Conservation (phyloP, 2,888 invertebrate genomes). For the Hetaerina titia region DNA sequence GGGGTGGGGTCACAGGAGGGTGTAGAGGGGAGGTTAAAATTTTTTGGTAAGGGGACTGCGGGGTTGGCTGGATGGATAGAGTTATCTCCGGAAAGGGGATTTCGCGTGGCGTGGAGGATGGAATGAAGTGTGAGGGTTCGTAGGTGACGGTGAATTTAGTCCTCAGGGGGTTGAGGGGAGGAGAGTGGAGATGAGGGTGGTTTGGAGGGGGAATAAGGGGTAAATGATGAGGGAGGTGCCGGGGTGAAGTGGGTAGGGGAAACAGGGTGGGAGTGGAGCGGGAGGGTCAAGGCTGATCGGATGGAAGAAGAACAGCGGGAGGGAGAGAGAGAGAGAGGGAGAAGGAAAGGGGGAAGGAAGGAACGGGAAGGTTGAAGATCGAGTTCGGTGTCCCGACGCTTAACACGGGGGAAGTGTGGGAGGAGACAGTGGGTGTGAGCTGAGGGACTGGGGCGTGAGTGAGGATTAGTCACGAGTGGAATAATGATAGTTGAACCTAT, state of each 20-base stretch:
- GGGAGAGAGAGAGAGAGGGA: background rate
- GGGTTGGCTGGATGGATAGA: background rate
- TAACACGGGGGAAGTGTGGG: background rate
- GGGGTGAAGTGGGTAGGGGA: background rate
- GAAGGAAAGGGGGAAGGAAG: background rate
- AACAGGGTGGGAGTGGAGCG: background rate
- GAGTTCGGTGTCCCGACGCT: background rate
- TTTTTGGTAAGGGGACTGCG: background rate
- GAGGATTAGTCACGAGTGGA: slow-evolving; percentile 31
- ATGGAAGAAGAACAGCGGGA: background rate
- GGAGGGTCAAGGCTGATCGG: background rate
- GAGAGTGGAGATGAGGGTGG: background rate
- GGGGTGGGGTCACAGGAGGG: background rate
- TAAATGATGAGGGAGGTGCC: background rate
- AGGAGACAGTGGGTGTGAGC: background rate
- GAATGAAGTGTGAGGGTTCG: slow-evolving; percentile 27
- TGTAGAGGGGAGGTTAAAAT: background rate
- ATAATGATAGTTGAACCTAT: slow-evolving; percentile 7
- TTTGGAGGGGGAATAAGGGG: background rate
- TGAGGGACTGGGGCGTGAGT: background rate
- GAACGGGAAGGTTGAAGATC: background rate
- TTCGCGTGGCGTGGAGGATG: background rate
- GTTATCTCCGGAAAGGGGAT: background rate
- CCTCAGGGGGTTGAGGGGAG: background rate
- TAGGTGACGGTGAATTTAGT: background rate